Evolutionary conservation across 2,113 vertebrate species (phyloP).

Genomic region (Caracal caracal): DNA sequence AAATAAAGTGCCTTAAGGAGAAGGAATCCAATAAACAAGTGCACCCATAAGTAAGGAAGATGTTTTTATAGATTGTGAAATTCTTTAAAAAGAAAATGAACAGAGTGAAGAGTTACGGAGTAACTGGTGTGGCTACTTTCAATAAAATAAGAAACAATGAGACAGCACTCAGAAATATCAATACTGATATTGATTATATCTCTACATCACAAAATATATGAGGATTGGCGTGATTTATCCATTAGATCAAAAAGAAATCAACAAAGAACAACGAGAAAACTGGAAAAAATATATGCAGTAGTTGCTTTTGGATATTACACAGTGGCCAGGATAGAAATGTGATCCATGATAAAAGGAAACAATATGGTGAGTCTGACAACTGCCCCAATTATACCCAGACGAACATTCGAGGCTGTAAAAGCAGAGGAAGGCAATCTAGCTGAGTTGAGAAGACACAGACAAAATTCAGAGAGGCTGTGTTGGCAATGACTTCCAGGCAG

Average conservation of each 20-base stretch:
- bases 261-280: not conserved
- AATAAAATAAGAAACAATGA: too few species aligned
- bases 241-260: not conserved
- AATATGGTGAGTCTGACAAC: rapidly evolving
- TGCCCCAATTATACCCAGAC: too few species aligned
- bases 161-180: not conserved
- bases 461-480: not conserved
- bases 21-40: not conserved
- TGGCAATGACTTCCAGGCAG: too few species aligned
- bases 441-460: not conserved
- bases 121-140: too few species aligned
- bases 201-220: not conserved
- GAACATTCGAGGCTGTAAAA: not conserved
- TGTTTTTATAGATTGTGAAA: not conserved
- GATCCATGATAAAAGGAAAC: not conserved
- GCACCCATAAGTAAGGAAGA: not conserved
- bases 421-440: too few species aligned
- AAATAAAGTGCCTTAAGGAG: not conserved
- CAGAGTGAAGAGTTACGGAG: too few species aligned
- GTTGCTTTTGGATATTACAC: not conserved
- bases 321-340: not conserved
- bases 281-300: not conserved
- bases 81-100: not conserved
- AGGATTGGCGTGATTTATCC: not conserved
- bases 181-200: rapidly evolving